Evolutionary conservation across 2,888 invertebrate species (phyloP).

Genomic region (Xestia ashworthii): DNA sequence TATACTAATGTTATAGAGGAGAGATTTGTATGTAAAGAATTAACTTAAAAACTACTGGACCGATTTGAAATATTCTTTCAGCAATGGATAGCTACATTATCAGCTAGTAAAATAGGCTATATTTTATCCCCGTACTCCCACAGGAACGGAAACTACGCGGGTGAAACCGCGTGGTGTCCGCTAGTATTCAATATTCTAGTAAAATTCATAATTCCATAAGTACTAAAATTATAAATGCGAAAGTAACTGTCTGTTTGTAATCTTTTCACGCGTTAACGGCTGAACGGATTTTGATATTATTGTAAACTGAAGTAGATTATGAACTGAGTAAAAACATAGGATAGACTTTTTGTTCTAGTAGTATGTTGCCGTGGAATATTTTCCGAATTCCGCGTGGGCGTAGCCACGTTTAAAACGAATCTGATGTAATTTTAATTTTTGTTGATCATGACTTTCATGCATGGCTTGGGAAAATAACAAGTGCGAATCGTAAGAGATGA

Average conservation of each 20-base stretch:
- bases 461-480: constrained; percentile 26
- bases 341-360: not conserved
- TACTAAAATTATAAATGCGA: not conserved
- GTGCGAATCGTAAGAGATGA: constrained; percentile 8
- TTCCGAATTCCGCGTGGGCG: not conserved
- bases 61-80: no score
- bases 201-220: not conserved
- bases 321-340: not conserved
- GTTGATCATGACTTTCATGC: constrained; percentile 14
- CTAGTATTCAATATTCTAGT: not conserved
- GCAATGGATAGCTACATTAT: no score
- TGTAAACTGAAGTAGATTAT: not conserved
- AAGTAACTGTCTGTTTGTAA: not conserved
- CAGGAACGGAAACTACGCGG: no score
- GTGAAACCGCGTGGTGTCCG: no score
- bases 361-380: not conserved
- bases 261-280: not conserved
- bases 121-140: no score
- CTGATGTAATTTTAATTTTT: not conserved
- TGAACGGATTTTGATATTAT: not conserved
- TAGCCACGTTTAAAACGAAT: not conserved
- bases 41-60: no score
- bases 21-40: no score
- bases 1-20: no score
- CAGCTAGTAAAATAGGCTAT: no score